phyloP scores from a whole-genome alignment of 2,113 vertebrate genomes.

The Phyllostomus discolor region DNA sequence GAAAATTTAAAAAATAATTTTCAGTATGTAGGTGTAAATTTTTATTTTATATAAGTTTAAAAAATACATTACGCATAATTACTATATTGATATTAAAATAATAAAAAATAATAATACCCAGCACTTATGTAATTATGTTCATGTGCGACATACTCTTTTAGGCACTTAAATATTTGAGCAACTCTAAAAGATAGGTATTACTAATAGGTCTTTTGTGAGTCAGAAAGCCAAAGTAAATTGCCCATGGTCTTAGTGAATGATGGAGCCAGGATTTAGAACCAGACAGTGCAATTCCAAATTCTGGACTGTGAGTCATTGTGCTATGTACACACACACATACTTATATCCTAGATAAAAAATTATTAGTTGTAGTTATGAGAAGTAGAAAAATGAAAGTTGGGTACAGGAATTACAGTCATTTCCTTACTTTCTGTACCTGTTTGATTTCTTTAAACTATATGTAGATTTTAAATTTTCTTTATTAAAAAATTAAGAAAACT shows the following conservation, averaged over 20 bases:
- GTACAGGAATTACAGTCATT: background rate
- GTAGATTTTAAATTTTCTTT: background rate
- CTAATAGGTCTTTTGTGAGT: background rate
- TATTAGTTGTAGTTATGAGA: background rate
- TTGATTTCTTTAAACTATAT: background rate
- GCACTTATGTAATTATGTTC: conserved; percentile 6
- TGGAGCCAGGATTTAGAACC: background rate
- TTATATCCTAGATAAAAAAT: background rate
- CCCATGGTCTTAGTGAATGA: background rate
- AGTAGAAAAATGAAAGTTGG: background rate
- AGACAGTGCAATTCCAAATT: background rate
- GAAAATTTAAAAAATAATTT: background rate
- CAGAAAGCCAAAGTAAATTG: background rate
- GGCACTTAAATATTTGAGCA: background rate
- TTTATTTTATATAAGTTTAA: background rate
- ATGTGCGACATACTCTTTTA: background rate
- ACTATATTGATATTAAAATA: background rate
- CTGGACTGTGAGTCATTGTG: background rate
- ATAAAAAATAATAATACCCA: background rate
- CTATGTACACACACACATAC: background rate
- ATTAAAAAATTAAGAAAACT: background rate
- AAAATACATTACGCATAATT: background rate
- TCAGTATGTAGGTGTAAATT: background rate
- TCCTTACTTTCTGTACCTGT: background rate
- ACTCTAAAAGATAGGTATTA: background rate